Evolutionary conservation across 2,888 invertebrate species (phyloP).

Genomic region (Pteria penguin): DNA sequence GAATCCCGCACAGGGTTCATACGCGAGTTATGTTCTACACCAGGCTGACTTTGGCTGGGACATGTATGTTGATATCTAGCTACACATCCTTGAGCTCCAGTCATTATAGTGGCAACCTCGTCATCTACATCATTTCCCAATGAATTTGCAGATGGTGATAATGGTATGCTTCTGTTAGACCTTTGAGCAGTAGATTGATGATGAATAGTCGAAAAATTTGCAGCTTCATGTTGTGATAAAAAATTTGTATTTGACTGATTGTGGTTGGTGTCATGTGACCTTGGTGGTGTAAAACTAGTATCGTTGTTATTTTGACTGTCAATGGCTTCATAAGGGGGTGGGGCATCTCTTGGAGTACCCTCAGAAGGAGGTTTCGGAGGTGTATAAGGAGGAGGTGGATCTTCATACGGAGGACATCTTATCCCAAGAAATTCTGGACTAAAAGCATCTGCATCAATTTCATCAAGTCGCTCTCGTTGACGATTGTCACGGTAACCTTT

Average conservation of each 20-base stretch:
- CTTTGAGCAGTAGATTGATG: neutral
- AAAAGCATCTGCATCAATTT: slow-evolving; percentile 72
- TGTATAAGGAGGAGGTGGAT: slow-evolving; percentile 78
- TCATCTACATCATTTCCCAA: neutral
- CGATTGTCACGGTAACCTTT: slow-evolving; percentile 61
- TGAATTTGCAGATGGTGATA: neutral
- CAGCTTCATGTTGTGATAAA: neutral
- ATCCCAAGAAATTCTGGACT: slow-evolving; percentile 74
- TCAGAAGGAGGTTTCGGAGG: slow-evolving; percentile 74
- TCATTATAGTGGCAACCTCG: neutral
- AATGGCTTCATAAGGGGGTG: slow-evolving; percentile 72
- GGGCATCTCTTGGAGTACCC: slow-evolving; percentile 70
- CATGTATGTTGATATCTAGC: neutral
- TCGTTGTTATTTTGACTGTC: slow-evolving; percentile 50
- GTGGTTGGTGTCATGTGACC: slow-evolving; percentile 4
- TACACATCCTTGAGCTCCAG: neutral
- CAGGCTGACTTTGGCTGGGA: neutral
- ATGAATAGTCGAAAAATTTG: neutral
- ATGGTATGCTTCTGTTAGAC: neutral
- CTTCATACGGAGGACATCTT: slow-evolving; percentile 76
- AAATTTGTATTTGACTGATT: too few species aligned
- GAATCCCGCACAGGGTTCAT: too few species aligned
- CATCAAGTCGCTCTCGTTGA: slow-evolving; percentile 65
- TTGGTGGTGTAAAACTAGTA: neutral
- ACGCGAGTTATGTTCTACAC: neutral